Base-by-base conservation (phyloP, 2,888 invertebrate genomes). In the Dolichomitus sp. region DNA sequence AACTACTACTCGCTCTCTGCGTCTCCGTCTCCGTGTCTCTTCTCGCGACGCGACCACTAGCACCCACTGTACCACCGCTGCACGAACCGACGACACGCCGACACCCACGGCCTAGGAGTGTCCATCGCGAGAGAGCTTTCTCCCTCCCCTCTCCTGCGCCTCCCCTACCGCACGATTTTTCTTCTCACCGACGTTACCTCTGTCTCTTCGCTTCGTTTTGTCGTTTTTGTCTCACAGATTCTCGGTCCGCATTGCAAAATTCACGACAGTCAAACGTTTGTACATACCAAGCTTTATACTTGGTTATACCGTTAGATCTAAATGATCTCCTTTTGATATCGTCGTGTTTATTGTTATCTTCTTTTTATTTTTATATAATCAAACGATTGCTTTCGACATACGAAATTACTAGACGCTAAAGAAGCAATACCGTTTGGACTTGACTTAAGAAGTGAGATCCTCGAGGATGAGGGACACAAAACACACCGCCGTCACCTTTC, bases 71-170 rank as follows among this genome's bases (percentile, higher is more conserved):
- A 75, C 72, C 75, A 75, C 61, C 72, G 73, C 52, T 72, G 66
- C 52, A 75, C 63, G 72, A 68, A 33, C 33, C 66, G 48, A 70
- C 78, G 72, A 75, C 80, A 81, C 73, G 84, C 80, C 83, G 80
- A 85, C 78, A 78, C 75, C 80, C 66, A 79, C 63, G 66, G 70
- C 74, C 76, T 80, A 83, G 85, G 83, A 85, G 85, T 83, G 83
- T 74, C 83, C 83, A 81, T 81, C 79, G 73, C 63, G 65, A 54
- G 42, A 66, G 37, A 80, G 57, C 45, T 72, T 40, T 27, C 63
- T 30, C 70, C 33, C 48, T 50, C 76, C 57, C 52, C 57, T 42
- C 63, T 48, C 14, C 23, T 61, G 54, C 19, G 27, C 48, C 30
- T 30, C 50, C 48, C 37, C 19, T 23, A 23, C 23, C 45, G 33